Evolutionary conservation across 2,888 invertebrate species (phyloP).

Genomic region (Drosophila putrida): DNA sequence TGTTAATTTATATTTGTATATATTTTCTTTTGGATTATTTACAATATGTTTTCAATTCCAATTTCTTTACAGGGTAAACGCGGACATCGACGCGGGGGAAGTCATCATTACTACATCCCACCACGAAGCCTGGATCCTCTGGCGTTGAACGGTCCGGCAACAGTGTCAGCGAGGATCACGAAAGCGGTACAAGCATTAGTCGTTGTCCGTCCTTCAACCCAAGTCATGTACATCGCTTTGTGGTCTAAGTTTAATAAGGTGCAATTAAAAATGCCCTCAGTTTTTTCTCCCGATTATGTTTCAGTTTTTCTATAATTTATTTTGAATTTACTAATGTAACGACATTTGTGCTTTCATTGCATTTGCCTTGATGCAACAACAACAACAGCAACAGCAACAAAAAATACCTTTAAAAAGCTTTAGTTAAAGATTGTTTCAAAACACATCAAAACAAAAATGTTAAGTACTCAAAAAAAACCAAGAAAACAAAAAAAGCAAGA

Average conservation of each 20-base stretch:
- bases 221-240: slow-evolving; percentile 84
- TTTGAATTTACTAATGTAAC: slow-evolving; percentile 42
- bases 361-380: not conserved
- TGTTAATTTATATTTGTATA: no score
- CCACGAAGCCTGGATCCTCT: slow-evolving; percentile 41
- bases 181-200: slow-evolving; percentile 49
- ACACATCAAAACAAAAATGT: slow-evolving; percentile 6
- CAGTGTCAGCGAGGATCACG: slow-evolving; percentile 34
- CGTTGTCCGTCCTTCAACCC: slow-evolving; percentile 81
- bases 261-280: slow-evolving; percentile 4
- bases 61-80: slow-evolving; percentile 78
- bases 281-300: slow-evolving; percentile 4
- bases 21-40: no score
- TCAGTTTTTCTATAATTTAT: slow-evolving; percentile 24
- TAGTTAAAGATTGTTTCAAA: slow-evolving; percentile 33
- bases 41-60: not conserved
- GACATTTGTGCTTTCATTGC: slow-evolving; percentile 8
- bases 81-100: slow-evolving; percentile 77
- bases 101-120: slow-evolving; percentile 66
- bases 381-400: slow-evolving; percentile 8
- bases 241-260: slow-evolving; percentile 72
- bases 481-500: slow-evolving; percentile 4
- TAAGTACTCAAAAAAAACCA: slow-evolving; percentile 25
- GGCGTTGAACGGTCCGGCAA: slow-evolving; percentile 41
- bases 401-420: slow-evolving; percentile 48